Conservation (phyloP, 2,888 invertebrate species). For the Tridacna crocea region DNA sequence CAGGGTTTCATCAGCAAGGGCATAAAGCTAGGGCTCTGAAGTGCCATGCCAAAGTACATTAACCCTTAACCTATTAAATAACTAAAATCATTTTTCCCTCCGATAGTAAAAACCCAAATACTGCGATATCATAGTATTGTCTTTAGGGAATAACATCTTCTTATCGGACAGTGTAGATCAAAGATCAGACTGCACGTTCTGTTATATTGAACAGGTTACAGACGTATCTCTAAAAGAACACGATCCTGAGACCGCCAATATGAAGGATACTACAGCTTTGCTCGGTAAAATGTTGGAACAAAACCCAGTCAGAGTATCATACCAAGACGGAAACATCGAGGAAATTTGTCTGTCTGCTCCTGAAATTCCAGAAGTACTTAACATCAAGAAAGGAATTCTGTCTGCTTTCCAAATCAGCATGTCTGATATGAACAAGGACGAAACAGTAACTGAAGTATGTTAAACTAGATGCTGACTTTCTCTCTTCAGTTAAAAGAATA, state of each 20-base stretch:
- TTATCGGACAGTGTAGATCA: too few species aligned
- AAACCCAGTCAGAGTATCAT: slow-evolving; percentile 53
- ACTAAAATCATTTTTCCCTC: too few species aligned
- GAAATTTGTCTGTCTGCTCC: slow-evolving; percentile 46
- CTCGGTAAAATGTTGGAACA: slow-evolving; percentile 37
- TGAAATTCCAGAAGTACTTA: slow-evolving; percentile 39
- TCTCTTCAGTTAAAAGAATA: too few species aligned
- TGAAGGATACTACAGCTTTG: slow-evolving; percentile 34
- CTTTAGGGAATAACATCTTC: too few species aligned
- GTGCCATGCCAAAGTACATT: too few species aligned
- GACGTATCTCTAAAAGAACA: slow-evolving; percentile 55
- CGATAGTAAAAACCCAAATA: too few species aligned
- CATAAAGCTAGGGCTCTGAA: too few species aligned
- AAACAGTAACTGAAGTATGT: slow-evolving; percentile 53
- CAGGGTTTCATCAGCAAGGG: too few species aligned
- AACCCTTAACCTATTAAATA: too few species aligned
- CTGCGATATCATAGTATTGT: too few species aligned
- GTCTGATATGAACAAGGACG: slow-evolving; percentile 51
- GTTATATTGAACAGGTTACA: slow-evolving; percentile 35
- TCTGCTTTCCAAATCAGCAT: slow-evolving; percentile 60
- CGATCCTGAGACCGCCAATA: slow-evolving; percentile 50
- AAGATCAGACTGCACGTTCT: background rate
- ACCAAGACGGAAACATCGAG: slow-evolving; percentile 59
- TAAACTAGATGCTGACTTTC: background rate
- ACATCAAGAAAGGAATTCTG: slow-evolving; percentile 61